Conservation (phyloP, 2,888 invertebrate species). For the Melinaea marsaeus region DNA sequence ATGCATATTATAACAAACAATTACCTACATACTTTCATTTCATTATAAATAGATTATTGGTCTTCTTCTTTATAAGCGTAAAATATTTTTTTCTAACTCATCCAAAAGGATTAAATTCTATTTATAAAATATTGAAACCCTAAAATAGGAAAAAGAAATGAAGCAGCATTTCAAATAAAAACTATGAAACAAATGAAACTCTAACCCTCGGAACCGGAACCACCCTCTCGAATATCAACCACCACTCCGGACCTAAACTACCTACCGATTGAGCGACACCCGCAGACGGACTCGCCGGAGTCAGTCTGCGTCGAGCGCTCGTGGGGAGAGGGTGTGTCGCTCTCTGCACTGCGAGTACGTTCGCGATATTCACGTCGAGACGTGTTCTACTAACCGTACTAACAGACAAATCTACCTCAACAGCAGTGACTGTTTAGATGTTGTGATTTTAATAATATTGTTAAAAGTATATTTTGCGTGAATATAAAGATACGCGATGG, state of each 20-base stretch:
- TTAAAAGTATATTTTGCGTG: slow-evolving; percentile 12
- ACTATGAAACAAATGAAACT: slow-evolving; percentile 13
- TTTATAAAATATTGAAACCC: not conserved
- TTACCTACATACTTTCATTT: no score
- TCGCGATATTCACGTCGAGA: slow-evolving; percentile 55
- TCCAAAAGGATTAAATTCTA: no score
- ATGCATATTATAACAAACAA: no score
- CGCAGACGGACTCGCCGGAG: slow-evolving; percentile 30
- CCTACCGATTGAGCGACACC: slow-evolving; percentile 40
- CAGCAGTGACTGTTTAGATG: slow-evolving; percentile 41
- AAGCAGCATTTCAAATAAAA: not conserved
- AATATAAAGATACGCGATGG: slow-evolving; percentile 29
- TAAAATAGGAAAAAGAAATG: not conserved
- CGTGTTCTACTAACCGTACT: slow-evolving; percentile 31
- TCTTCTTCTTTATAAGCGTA: no score
- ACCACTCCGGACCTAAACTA: slow-evolving; percentile 32
- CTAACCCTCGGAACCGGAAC: slow-evolving; percentile 44
- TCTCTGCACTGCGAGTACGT: slow-evolving; percentile 46
- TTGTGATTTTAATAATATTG: slow-evolving; percentile 25
- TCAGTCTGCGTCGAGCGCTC: slow-evolving; percentile 62
- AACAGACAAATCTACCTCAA: slow-evolving; percentile 43
- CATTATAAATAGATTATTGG: no score
- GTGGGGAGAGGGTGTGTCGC: slow-evolving; percentile 43
- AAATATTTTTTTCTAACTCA: no score
- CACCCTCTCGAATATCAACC: slow-evolving; percentile 41